Base-by-base conservation (phyloP, 2,888 invertebrate species). In the Melipona beecheii region DNA sequence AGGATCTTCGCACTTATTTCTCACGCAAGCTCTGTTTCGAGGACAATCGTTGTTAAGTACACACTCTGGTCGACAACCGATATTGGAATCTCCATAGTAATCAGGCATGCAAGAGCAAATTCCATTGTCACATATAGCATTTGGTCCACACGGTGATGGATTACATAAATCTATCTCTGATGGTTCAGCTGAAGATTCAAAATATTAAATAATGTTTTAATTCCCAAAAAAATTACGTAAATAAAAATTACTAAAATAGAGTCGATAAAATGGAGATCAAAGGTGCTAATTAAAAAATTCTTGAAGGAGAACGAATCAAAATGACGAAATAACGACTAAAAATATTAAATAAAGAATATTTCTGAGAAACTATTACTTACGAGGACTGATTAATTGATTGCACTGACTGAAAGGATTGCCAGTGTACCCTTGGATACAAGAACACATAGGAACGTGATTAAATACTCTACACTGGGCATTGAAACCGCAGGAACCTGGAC, bases 121-220 rank as follows among this genome's bases (percentile, higher is more conserved):
- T 4, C 96, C 96, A 84, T 96, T 95, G 60, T 95, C 95, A 72
- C 97, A 97, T 90, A 96, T 93, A 4, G 96, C 93, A 87, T 96
- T 96, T 5, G 97, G 96, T 36, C 97, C 97, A 92, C 98, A 98
- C 0, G 98, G 98, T 68, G 97, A 97, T 83, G 97, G 97, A 92
- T 96, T 96, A 95, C 98, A 98, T 24, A 97, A 97, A 93, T 98
- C 97, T 31, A 77, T 86, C 80, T 91, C 93, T 87, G 43, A 52
- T 62, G 81, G 81, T n/a, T 81, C 81, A 5, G 86, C 90, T 88
- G 36, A 43, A 43, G 9, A 43, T 43, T 43, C 11, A 43, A 43
- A 43, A 43, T 43, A 9, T 43, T 43, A 9, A 43, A 36, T 36
- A 36, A 36, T 36, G 0, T 36, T 36, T 36, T 36, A 36, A 36